A percentile compares a stretch with the other conserved stretches of the same genome.
These are phyloP conservation scores for Taphrorychus bicolor DNA, from an alignment of 2,888 invertebrate genomes.

Conservation along the genomic window DNA sequence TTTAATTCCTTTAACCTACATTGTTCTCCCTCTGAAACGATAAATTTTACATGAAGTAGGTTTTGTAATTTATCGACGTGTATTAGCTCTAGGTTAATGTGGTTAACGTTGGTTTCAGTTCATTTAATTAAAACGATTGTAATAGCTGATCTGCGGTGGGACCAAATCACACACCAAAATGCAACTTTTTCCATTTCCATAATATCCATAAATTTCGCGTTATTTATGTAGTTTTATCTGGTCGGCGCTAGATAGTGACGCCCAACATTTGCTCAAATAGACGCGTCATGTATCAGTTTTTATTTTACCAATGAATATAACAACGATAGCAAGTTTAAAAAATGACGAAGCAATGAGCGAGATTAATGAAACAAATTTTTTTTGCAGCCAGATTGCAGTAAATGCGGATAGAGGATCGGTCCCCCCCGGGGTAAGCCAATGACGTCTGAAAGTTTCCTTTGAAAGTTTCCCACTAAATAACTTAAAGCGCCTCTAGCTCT, in stretches of 20 bases:
- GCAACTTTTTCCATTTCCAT: not conserved
- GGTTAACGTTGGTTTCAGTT: constrained; percentile 13
- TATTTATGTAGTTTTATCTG: not conserved
- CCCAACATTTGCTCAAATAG: not conserved
- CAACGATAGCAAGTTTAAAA: not conserved
- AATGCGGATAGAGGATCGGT: too few relatives aligned
- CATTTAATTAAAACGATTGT: constrained; percentile 10
- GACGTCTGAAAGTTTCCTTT: constrained; percentile 1
- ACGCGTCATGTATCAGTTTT: not conserved
- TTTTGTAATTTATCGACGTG: constrained; percentile 8
- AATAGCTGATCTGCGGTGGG: not conserved
- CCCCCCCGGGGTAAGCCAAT: not conserved
- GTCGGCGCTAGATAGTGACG: not conserved
- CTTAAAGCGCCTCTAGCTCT: constrained; percentile 4
- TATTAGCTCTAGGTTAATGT: constrained; percentile 11
- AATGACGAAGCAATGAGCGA: not conserved
- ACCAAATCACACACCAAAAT: not conserved
- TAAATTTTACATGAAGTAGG: constrained; percentile 15
- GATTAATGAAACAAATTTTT: not conserved
- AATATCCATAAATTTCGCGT: not conserved
- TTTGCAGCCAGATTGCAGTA: too few relatives aligned
- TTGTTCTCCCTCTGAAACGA: constrained; percentile 3
- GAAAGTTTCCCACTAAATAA: constrained; percentile 16
- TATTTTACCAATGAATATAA: not conserved
- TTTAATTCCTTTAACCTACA: constrained; percentile 11